Percentiles rank a stretch among this genome's conserved stretches.
These are phyloP conservation scores for Ptilodon capucinus DNA, from an alignment of 2,888 invertebrate genomes.

Conservation along the genomic window DNA sequence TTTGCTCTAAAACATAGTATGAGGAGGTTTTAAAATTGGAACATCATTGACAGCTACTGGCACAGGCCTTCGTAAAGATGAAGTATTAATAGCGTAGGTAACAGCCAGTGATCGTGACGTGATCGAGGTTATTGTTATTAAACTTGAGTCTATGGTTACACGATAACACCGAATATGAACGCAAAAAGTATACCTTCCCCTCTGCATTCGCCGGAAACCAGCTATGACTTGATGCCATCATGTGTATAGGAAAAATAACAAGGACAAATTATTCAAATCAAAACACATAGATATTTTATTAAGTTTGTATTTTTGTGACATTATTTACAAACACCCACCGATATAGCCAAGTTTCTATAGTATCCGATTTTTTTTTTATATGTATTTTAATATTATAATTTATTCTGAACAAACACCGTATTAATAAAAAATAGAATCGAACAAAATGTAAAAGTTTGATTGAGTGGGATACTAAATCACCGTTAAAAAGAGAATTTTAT, in stretches of 20 bases:
- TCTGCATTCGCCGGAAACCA: no score
- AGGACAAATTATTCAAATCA: neutral
- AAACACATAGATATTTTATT: neutral
- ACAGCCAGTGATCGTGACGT: neutral
- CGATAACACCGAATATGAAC: no score
- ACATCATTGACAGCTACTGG: conserved; percentile 38
- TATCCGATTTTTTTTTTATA: neutral
- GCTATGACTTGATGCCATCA: no score
- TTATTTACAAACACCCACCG: conserved; percentile 6
- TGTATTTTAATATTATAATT: no score
- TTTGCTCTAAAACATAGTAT: conserved; percentile 54
- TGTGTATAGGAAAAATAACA: no score
- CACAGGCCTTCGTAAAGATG: neutral
- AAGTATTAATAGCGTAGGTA: neutral
- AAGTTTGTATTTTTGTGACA: conserved; percentile 2
- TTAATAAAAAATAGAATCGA: no score
- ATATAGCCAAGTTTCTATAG: neutral
- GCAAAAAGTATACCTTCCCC: no score
- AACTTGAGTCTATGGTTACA: no score
- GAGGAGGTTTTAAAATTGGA: conserved; percentile 55
- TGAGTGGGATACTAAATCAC: no score
- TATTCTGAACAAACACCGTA: no score
- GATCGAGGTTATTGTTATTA: neutral
- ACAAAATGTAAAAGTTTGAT: no score
- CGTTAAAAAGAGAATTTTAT: neutral